A percentile compares a stretch with the other conserved stretches of the same genome.
These are phyloP conservation scores for Acanthoscelides obtectus DNA, from an alignment of 2,888 invertebrate species.

Conservation along the genomic window DNA sequence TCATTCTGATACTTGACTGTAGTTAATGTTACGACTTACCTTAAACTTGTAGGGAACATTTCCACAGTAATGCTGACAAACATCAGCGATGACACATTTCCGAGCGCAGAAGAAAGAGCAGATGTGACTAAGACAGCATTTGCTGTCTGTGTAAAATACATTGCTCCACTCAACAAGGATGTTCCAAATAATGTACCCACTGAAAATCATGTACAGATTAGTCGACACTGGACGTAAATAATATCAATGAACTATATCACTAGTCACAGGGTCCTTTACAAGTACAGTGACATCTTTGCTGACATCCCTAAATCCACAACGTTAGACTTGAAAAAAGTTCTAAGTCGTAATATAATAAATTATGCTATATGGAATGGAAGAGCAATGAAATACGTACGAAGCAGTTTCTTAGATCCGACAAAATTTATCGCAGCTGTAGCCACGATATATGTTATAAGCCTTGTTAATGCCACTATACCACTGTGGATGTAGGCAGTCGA, in stretches of 20 bases:
- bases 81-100: conserved; percentile 1
- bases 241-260: too few relatives aligned
- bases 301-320: too few relatives aligned
- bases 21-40: conserved; percentile 7
- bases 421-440: conserved; percentile 5
- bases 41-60: conserved; percentile 10
- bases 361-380: too few relatives aligned
- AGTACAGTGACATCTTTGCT: too few relatives aligned
- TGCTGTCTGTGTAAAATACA: background rate
- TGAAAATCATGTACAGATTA: too few relatives aligned
- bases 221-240: too few relatives aligned
- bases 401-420: conserved; percentile 8
- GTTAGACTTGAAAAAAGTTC: too few relatives aligned
- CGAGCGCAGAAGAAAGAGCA: background rate
- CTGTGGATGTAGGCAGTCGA: conserved; percentile 8
- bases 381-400: conserved; percentile 8
- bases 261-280: too few relatives aligned
- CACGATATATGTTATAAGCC: background rate
- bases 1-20: too few relatives aligned
- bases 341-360: too few relatives aligned
- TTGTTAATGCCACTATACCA: background rate
- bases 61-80: conserved; percentile 9
- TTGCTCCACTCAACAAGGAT: conserved; percentile 1
- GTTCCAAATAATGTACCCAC: conserved; percentile 4
- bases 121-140: background rate